Evolutionary conservation across 2,113 vertebrate genomes (phyloP), one percentile per base, ranked within the genome.

Genomic region (Baryphthengus martii): DNA sequence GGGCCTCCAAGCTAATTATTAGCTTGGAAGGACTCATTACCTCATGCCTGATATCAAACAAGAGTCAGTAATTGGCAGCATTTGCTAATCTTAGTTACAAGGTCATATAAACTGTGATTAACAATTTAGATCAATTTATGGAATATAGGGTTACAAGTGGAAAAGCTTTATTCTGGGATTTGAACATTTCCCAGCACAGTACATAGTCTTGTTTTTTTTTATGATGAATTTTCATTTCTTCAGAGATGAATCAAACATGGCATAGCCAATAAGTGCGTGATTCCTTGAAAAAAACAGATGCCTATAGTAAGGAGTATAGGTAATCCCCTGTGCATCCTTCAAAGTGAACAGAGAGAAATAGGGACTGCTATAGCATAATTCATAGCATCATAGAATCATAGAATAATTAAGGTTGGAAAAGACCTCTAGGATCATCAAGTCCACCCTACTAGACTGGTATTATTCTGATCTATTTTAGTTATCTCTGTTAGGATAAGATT

Each of bases 51-150:
- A 9, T 89, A 77, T 53, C n/a, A 84, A 92, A 84, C 31, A 90
- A 61, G 49, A 86, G 44, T 8, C 63, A 84, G 44, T 70, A 89
- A 91, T 17, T 78, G 52, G 56, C 61, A 94, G 81, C 33, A 78
- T 87, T 87, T 91, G 61, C 77, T 82, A 94, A 89, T 89, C 52
- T 56, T 63, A 33, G 42, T 81, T 76, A 85, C 42, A 78, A 7
- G 9, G 73, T 81, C 74, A 89, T 71, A 87, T 55, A 77, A 87
- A 81, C 31, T 55, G 71, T 37, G 52, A 87, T 55, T 87, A 91
- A 72, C 6, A 87, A 68, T 61, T 94, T 56, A 75, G 49, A 85
- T 50, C 9, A 63, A 80, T 59, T 84, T 59, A 85, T 39, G 23
- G 65, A 93, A 75, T 81, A 89, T 2, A 59, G 28, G 25, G 56